Base-by-base conservation (phyloP, 1,140 invertebrate genomes). In the Dreissena rostriformis region DNA sequence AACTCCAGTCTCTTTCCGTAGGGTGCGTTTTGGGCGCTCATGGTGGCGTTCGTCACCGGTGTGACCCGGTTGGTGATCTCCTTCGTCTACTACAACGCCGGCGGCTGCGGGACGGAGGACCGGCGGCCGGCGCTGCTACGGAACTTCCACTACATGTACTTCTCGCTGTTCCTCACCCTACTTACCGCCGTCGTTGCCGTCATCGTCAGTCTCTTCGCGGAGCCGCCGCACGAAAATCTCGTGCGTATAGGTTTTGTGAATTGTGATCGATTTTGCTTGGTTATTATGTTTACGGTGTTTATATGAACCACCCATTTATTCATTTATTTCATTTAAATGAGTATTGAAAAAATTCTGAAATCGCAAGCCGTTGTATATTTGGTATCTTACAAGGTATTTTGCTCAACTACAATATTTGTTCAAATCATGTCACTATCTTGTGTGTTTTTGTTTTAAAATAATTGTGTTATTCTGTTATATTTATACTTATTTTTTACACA, bases 81-180 rank as follows among this genome's bases (percentile, higher is more conserved):
- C 14, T 88, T 89, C 61, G 80, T 87, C 0, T 91, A 87, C 68
- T 85, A 87, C 28, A 86, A 82, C 39, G 82, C 81, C 22, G 84
- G 85, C 95, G 88, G 74, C 90, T 89, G 82, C 90, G 91, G 93
- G 17, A 72, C 78, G 26, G 77, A 83, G n/a, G 92, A 93, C 78
- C 85, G 78, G 7, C 82, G 93, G 74, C 94, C 94, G 24, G 61
- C 75, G 12, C 91, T 94, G 29, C 86, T 95, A 15, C 91, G 88
- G 2, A 90, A 94, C 55, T 90, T 95, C 73, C 94, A 95, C 78
- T 95, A 94, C 88, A 92, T 95, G 77, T 94, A 95, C 88, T 95
- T 94, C 84, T 92, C 93, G 15, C 87, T 92, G 52, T 89, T 94
- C 19, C 87, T 94, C 15, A 95, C 95, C 53, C 22, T 93, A 15